Conservation (phyloP, 2,888 invertebrate species). For the Elysia crispata region DNA sequence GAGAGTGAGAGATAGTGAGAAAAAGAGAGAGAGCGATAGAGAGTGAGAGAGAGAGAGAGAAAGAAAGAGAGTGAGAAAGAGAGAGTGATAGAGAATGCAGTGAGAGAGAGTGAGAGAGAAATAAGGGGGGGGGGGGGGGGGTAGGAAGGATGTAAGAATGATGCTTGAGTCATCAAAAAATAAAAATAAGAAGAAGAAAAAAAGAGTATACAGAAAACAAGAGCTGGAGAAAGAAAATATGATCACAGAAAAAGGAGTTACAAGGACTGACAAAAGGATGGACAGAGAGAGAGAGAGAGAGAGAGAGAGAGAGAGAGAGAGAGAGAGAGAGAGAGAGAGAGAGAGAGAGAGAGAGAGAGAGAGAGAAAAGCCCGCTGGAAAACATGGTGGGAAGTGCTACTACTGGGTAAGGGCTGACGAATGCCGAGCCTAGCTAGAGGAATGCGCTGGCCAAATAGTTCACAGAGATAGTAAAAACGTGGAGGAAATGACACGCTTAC, state of each 20-base stretch:
- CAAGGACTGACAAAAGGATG: neutral
- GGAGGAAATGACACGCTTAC: too few species aligned
- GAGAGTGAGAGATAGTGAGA: neutral
- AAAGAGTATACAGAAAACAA: too few species aligned
- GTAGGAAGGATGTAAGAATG: neutral
- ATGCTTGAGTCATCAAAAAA: too few species aligned
- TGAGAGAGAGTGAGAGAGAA: slow-evolving; percentile 16
- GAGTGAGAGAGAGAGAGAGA: slow-evolving; percentile 5
- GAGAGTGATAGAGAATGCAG: neutral
- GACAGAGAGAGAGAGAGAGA: slow-evolving; percentile 21
- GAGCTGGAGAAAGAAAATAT: too few species aligned
- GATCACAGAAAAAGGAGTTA: neutral
- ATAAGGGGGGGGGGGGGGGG: neutral
- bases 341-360: too few species aligned
- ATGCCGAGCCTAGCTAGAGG: too few species aligned
- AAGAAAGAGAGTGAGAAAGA: neutral
- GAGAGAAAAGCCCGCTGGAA: too few species aligned
- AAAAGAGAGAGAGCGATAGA: neutral
- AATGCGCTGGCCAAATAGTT: too few species aligned
- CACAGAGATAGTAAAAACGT: too few species aligned
- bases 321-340: neutral
- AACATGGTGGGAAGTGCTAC: too few species aligned
- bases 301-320: slow-evolving; percentile 19
- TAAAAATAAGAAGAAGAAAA: too few species aligned
- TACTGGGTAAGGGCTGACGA: too few species aligned